phyloP scores from a whole-genome alignment of 2,888 invertebrate species.

The Caradrina kadenii region DNA sequence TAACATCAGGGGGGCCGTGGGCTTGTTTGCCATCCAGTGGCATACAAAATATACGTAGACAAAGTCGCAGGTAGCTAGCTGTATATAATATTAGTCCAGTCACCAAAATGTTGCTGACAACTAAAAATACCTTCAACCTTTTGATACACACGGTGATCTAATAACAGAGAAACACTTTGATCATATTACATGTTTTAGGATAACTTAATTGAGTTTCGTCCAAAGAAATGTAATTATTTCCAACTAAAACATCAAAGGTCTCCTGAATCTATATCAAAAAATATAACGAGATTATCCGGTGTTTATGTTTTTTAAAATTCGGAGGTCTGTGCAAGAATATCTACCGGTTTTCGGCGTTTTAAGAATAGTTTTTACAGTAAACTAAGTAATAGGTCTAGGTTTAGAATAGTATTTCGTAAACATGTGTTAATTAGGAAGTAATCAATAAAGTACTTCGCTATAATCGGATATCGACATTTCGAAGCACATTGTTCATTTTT shows the following conservation, averaged over 20 bases:
- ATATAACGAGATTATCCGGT: constrained; percentile 6
- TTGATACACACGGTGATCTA: constrained; percentile 1
- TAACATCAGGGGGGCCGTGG: too few species aligned
- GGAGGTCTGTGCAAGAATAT: neutral
- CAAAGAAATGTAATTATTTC: constrained; percentile 33
- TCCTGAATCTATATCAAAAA: constrained; percentile 27
- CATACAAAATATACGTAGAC: too few species aligned
- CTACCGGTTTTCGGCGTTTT: too few species aligned
- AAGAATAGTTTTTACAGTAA: too few species aligned
- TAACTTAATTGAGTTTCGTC: constrained; percentile 27
- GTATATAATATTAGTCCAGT: neutral
- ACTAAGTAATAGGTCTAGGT: too few species aligned
- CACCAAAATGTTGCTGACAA: neutral
- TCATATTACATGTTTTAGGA: constrained; percentile 34
- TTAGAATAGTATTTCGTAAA: too few species aligned
- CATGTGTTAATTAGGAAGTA: too few species aligned
- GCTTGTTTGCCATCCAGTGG: too few species aligned
- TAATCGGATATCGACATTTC: too few species aligned
- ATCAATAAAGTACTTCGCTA: too few species aligned
- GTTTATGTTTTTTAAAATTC: neutral
- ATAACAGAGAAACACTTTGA: constrained; percentile 33
- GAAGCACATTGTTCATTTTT: too few species aligned
- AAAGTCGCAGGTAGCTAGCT: too few species aligned
- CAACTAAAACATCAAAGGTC: constrained; percentile 41
- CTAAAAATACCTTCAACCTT: constrained; percentile 1